Percentiles rank a stretch among this genome's conserved stretches.
These are phyloP conservation scores for Polyommatus iphigenia DNA, from an alignment of 2,888 invertebrate species.

Conservation along the genomic window DNA sequence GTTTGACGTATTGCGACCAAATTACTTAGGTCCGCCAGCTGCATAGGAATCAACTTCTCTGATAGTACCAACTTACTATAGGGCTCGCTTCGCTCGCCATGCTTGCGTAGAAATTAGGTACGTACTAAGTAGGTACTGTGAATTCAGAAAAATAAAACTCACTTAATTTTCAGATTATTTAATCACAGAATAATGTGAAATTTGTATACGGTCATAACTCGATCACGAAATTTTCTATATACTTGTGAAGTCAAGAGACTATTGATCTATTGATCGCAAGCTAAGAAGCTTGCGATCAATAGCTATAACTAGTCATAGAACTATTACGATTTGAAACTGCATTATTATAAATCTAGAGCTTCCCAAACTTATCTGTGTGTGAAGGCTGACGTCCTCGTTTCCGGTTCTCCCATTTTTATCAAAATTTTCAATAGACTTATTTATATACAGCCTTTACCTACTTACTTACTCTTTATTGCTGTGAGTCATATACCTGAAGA, in stretches of 20 bases:
- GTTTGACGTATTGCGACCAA: no score
- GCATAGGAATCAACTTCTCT: no score
- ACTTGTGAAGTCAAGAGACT: not conserved
- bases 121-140: not conserved
- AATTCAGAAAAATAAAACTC: not conserved
- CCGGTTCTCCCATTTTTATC: not conserved
- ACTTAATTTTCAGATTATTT: constrained; percentile 20
- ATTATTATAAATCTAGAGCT: not conserved
- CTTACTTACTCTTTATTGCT: not conserved
- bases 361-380: not conserved
- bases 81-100: no score
- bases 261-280: no score
- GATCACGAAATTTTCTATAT: constrained; percentile 10
- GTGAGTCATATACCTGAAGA: not conserved
- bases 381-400: not conserved
- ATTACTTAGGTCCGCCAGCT: no score
- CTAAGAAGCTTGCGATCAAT: constrained; percentile 14
- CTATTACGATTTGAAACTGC: not conserved
- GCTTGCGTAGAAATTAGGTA: not conserved
- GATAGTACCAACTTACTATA: no score
- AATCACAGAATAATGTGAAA: constrained; percentile 27
- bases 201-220: constrained; percentile 18
- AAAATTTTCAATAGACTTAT: not conserved
- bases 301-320: constrained; percentile 10
- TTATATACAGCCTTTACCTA: not conserved